Conservation (phyloP, 2,888 invertebrate genomes). For the Dilophus febrilis region DNA sequence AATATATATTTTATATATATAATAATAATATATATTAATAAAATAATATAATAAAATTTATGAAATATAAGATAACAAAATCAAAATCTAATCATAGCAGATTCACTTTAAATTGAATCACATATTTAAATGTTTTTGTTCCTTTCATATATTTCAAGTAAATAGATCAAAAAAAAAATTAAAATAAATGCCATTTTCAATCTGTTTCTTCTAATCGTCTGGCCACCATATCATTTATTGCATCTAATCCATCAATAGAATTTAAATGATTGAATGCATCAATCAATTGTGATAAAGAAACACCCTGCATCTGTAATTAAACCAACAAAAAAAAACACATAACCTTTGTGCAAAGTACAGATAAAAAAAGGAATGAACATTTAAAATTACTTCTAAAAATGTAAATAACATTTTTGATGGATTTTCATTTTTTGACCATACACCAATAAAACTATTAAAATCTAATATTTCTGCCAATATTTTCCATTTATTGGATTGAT, state of each 20-base stretch:
- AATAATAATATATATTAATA: too few relatives aligned
- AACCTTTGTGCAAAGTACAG: neutral
- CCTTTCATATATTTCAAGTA: too few relatives aligned
- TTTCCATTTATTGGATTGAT: conserved; percentile 40
- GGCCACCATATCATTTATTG: neutral
- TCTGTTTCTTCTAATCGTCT: neutral
- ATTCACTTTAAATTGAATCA: too few relatives aligned
- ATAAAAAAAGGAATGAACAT: too few relatives aligned
- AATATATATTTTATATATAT: too few relatives aligned
- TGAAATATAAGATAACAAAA: too few relatives aligned
- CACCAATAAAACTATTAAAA: conserved; percentile 32
- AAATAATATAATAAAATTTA: too few relatives aligned
- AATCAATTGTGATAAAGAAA: too few relatives aligned
- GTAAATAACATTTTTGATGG: conserved; percentile 39
- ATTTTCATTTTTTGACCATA: conserved; percentile 32
- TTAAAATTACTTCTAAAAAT: conserved; percentile 31
- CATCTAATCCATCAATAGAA: neutral
- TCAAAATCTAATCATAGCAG: too few relatives aligned
- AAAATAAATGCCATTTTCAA: too few relatives aligned
- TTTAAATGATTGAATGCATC: neutral
- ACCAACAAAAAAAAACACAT: neutral
- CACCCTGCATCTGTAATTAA: neutral
- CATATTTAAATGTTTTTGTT: too few relatives aligned
- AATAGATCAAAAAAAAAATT: too few relatives aligned
- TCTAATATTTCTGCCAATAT: conserved; percentile 36